phyloP scores from a whole-genome alignment of 2,797 vertebrate genomes.

The Apogon hyalosoma region DNA sequence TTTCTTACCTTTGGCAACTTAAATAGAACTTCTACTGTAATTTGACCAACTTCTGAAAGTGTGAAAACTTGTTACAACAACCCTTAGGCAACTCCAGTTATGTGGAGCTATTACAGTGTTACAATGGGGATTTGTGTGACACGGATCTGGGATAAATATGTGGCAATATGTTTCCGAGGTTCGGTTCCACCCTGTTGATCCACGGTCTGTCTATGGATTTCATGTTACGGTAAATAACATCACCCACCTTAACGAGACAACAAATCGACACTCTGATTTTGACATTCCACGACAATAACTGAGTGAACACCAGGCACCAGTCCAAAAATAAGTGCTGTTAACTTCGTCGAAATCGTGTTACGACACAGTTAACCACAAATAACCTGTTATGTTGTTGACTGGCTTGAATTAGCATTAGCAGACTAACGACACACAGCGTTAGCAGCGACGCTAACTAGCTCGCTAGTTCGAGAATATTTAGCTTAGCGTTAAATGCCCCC shows the following conservation, averaged over 20 bases:
- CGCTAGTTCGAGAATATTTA: conserved; percentile 16
- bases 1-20: not conserved
- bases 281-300: not conserved
- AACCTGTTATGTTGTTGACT: conserved; percentile 69
- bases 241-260: not conserved
- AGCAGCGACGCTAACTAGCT: conserved; percentile 35
- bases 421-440: conserved; percentile 46
- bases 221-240: conserved; percentile 5
- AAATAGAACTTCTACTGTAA: not conserved
- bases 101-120: conserved; percentile 1
- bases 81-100: not conserved
- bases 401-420: conserved; percentile 59
- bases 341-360: conserved; percentile 61
- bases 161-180: not conserved
- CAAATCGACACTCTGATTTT: not conserved
- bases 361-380: conserved; percentile 66
- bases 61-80: conserved; percentile 12
- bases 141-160: conserved; percentile 8
- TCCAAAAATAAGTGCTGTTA: conserved; percentile 39
- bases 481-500: not conserved
- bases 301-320: not conserved
- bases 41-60: conserved; percentile 9
- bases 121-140: conserved; percentile 7
- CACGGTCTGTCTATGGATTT: not conserved
- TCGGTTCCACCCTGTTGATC: not conserved